Percentiles rank a stretch among this genome's conserved stretches.
These are phyloP conservation scores for Nomada goodeniana DNA, from an alignment of 2,888 invertebrate genomes.

Conservation along the genomic window DNA sequence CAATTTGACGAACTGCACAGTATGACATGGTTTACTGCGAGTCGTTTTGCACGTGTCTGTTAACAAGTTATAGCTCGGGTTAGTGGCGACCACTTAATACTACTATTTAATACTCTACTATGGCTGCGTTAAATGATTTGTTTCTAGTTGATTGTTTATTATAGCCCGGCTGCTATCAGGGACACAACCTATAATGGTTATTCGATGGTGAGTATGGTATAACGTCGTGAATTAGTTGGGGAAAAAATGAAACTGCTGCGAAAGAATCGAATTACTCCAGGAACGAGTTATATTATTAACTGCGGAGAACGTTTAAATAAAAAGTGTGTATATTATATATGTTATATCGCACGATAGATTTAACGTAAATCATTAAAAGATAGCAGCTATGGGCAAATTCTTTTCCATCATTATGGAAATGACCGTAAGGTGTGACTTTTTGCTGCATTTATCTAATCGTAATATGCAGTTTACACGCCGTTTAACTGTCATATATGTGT, in stretches of 20 bases:
- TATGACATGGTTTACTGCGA: not conserved
- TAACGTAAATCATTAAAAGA: constrained; percentile 26
- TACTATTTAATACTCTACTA: not conserved
- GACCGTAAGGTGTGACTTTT: constrained; percentile 26
- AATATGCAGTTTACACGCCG: constrained; percentile 17
- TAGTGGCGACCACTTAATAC: not conserved
- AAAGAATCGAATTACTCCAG: not conserved
- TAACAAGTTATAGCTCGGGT: constrained; percentile 2
- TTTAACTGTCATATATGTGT: constrained; percentile 31
- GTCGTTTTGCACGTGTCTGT: not conserved
- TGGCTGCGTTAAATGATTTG: constrained; percentile 11
- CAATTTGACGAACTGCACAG: not conserved
- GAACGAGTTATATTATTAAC: not conserved
- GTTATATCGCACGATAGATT: not conserved
- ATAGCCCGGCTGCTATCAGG: not conserved
- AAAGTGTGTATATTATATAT: not conserved
- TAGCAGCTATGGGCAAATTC: constrained; percentile 9
- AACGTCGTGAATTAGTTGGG: no score
- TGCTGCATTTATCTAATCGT: constrained; percentile 48
- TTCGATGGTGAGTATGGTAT: not conserved
- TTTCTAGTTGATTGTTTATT: not conserved
- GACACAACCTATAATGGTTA: not conserved
- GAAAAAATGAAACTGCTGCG: not conserved
- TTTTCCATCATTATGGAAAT: constrained; percentile 35
- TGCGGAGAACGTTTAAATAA: not conserved